Conservation (phyloP, 2,113 vertebrate genomes). For the Stigmatopora argus region DNA sequence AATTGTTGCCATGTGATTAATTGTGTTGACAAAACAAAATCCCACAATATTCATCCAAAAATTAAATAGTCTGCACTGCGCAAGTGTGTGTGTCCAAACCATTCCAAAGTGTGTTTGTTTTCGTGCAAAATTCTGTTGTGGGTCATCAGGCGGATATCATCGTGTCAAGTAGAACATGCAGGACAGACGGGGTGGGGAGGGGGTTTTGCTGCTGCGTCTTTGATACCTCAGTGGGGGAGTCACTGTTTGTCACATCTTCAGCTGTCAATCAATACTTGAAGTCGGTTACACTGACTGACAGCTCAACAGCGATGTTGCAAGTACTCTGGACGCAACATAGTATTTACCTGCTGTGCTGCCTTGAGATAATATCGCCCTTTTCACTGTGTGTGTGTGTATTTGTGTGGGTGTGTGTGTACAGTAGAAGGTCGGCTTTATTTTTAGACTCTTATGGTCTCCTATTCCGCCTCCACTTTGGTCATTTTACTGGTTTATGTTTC, state of each 20-base stretch:
- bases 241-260: conserved; percentile 54
- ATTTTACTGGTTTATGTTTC: conserved; percentile 14
- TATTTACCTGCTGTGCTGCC: conserved; percentile 20
- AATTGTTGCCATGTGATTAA: neutral
- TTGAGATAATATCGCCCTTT: conserved; percentile 19
- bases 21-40: neutral
- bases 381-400: neutral
- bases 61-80: no score
- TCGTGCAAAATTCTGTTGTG: neutral
- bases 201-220: no score
- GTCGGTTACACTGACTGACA: conserved; percentile 42
- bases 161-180: neutral
- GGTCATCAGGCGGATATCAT: neutral
- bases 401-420: conserved; percentile 26
- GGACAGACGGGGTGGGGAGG: conserved; percentile 6
- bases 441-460: conserved; percentile 16
- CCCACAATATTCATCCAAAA: no score
- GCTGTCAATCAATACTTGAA: conserved; percentile 54
- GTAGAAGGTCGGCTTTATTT: conserved; percentile 57
- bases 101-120: no score
- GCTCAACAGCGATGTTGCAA: conserved; percentile 19
- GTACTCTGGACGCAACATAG: conserved; percentile 16
- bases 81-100: no score
- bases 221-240: conserved; percentile 34
- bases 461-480: conserved; percentile 7